phyloP scores from a whole-genome alignment of 1,140 invertebrate species.

The Panagrolaimus sp. region DNA sequence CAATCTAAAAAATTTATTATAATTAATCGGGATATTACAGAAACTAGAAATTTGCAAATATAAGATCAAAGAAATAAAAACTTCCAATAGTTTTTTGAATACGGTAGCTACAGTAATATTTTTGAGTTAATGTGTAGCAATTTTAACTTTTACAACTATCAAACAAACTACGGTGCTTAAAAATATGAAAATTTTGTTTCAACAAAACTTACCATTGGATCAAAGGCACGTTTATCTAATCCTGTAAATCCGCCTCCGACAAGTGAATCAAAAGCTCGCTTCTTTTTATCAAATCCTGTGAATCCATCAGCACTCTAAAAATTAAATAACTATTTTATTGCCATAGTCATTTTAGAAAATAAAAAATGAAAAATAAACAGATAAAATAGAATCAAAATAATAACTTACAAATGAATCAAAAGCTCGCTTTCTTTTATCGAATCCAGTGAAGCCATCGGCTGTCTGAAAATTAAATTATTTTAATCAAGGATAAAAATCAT shows the following conservation, averaged over 20 bases:
- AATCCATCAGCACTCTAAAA: constrained; percentile 20
- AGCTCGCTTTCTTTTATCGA: constrained; percentile 21
- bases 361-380: too few relatives aligned
- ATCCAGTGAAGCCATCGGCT: constrained; percentile 15
- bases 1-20: too few relatives aligned
- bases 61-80: too few relatives aligned
- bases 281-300: constrained; percentile 8
- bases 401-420: constrained; percentile 17
- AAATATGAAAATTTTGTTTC: neutral
- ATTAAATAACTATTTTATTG: too few relatives aligned
- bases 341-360: too few relatives aligned
- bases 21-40: neutral
- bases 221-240: constrained; percentile 26
- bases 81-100: too few relatives aligned
- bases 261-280: constrained; percentile 23
- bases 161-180: neutral
- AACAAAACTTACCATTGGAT: neutral
- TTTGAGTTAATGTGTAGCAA: neutral
- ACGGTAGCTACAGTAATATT: too few relatives aligned
- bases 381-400: neutral
- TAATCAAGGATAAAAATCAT: too few relatives aligned
- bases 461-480: too few relatives aligned
- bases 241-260: constrained; percentile 9
- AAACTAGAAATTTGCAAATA: neutral
- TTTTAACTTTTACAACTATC: neutral